A percentile compares a stretch with the other conserved stretches of the same genome.
Conservation (phyloP, 2,888 invertebrate genomes). For the Drosophila paranaensis region DNA sequence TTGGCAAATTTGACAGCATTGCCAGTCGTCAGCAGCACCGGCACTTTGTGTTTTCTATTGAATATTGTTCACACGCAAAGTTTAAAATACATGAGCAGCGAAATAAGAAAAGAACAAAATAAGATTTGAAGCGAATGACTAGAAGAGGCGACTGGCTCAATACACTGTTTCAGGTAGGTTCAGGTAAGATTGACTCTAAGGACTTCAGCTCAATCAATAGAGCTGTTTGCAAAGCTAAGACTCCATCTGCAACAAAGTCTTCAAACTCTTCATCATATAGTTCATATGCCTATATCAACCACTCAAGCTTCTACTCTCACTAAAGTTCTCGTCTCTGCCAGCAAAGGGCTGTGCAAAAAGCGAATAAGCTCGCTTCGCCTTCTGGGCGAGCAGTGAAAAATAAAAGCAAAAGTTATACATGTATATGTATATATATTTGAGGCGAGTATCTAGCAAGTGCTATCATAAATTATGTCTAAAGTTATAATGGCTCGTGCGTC, state of each 20-base stretch:
- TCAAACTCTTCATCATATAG: background rate
- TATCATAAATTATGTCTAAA: slow-evolving; percentile 75
- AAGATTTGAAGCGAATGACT: background rate
- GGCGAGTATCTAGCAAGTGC: slow-evolving; percentile 61
- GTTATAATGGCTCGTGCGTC: slow-evolving; percentile 70
- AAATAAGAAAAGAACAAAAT: slow-evolving; percentile 19
- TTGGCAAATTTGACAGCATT: slow-evolving; percentile 47
- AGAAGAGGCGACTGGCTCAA: background rate
- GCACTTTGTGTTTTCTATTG: slow-evolving; percentile 38
- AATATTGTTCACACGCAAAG: slow-evolving; percentile 68
- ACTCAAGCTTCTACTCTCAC: background rate
- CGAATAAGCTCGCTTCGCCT: background rate
- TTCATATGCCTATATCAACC: background rate
- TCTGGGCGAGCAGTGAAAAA: background rate
- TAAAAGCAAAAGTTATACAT: slow-evolving; percentile 28
- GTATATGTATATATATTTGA: slow-evolving; percentile 14
- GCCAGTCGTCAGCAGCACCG: background rate
- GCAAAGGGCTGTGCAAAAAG: background rate
- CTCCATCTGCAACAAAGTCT: too few relatives aligned
- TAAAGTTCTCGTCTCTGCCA: background rate
- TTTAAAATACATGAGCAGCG: slow-evolving; percentile 31
- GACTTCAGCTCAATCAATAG: background rate
- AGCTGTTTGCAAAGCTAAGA: background rate
- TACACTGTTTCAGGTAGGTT: background rate
- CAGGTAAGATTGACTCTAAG: background rate